Evolutionary conservation across 2,797 vertebrate genomes (phyloP), one percentile per base, ranked within the genome.

Genomic region (Oreonectes daqikongensis): DNA sequence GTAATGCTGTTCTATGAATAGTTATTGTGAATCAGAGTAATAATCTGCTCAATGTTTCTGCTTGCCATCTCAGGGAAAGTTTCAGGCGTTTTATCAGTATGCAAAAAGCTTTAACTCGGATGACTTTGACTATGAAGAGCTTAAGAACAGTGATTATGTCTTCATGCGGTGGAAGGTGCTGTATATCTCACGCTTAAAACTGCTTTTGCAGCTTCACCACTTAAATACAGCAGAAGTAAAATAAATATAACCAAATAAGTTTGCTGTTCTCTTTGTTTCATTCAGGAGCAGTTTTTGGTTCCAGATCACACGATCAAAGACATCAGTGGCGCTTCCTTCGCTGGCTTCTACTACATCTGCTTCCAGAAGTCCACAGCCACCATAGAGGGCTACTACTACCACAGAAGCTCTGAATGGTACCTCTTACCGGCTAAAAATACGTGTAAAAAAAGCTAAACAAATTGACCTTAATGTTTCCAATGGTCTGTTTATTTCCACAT

Each of bases 321-420:
- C 90, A 99, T 98, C 91, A 99, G 96, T 0, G 97, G 97, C 14
- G 97, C 97, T 91, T 99, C 97, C 89, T 99, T 99, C 83, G 97
- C 97, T 65, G 97, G 97, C 77, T 99, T 99, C 90, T 99, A 99
- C 91, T 99, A 99, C 93, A 99, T 99, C 91, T 99, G 97, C 92
- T 99, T 99, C 92, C 97, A 99, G 94, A 99, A 99, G 91, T 99
- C 97, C 72, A 97, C 96, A 77, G 97, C 97, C 70, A 97, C 96
- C 68, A 97, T 98, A 80, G 97, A 99, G 92, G 97, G 97, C 83
- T 95, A 95, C 89, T 95, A 95, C 86, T 95, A 95, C 85, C 94
- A 95, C 88, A 90, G 94, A 83, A 95, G 95, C 89, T 95, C 95
- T 78, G 95, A 95, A 92, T 95, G 95, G 95, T 95, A 92, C 7